phyloP scores from a whole-genome alignment of 37 sponge, comb jelly and placozoan genomes.

The Halichondria panicea region DNA sequence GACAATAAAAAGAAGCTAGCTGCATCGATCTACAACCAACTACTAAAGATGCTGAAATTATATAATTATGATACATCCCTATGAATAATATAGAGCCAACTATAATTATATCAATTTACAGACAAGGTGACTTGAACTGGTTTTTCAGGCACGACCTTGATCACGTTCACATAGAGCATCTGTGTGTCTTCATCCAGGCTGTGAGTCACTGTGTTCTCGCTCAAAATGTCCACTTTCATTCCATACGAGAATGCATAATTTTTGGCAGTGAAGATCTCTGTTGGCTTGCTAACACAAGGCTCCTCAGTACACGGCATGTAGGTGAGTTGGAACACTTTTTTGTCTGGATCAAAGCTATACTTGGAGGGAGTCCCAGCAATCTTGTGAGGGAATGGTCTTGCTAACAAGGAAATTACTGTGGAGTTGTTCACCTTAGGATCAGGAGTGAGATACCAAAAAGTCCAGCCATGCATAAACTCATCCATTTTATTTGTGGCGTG shows the following conservation, averaged over 20 bases:
- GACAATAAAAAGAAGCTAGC: too few relatives aligned
- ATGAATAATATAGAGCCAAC: too few relatives aligned
- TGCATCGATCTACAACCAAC: too few relatives aligned
- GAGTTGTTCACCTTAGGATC: constrained; percentile 32
- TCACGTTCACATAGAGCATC: too few relatives aligned
- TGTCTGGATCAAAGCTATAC: neutral
- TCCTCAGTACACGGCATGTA: constrained; percentile 25
- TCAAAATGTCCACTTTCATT: too few relatives aligned
- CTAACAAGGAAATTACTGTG: constrained; percentile 11
- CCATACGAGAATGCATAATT: constrained; percentile 2
- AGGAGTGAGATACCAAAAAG: constrained; percentile 61
- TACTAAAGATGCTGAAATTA: too few relatives aligned
- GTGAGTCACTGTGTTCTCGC: too few relatives aligned
- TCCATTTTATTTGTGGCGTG: constrained; percentile 55
- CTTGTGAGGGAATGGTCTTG: constrained; percentile 34
- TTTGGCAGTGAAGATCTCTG: constrained; percentile 17
- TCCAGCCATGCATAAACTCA: constrained; percentile 59
- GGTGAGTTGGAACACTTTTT: neutral
- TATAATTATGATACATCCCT: too few relatives aligned
- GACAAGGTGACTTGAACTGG: too few relatives aligned
- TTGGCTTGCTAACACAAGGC: constrained; percentile 1
- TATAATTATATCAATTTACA: too few relatives aligned
- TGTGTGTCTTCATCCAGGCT: too few relatives aligned
- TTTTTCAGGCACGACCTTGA: too few relatives aligned
- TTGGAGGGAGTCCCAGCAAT: constrained; percentile 14